Base-by-base conservation (phyloP, 2,797 vertebrate genomes). In the Falco biarmicus region DNA sequence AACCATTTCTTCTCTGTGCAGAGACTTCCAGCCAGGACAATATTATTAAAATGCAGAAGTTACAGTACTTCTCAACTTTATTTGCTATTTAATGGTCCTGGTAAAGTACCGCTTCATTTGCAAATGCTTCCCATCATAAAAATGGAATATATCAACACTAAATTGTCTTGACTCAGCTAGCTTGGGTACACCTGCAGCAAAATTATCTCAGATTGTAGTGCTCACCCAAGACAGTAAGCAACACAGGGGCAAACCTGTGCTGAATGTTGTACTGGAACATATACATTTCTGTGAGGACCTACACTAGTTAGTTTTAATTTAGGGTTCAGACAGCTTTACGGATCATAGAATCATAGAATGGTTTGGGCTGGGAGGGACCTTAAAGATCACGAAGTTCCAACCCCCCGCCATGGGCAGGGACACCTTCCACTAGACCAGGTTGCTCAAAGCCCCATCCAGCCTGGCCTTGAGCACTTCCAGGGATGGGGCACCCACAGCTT, bases 41-140 rank as follows among this genome's bases (percentile, higher is more conserved):
- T 76, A 74, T 82, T 81, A 70, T 79, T 87, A 95, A 95, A 95
- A 90, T 94, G 63, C 74, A 88, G 63, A 94, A 95, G 65, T 85
- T 91, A 65, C 18, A 85, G 57, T 51, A 54, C 28, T 95, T 84
- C 43, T 89, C 80, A 95, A 78, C 63, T 69, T 91, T 75, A 85
- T 93, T 92, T 95, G 70, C 80, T 65, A 74, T 60, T 92, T 74
- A 87, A 77, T 4, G 9, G 57, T 80, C 32, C 45, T 73, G 50
- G 70, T 87, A 64, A 95, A 88, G 63, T 71, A 64, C 43, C 66
- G 41, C 63, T 80, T 86, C 54, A 34, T 94, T 90, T 80, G 54
- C 59, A 95, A 91, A 77, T 82, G 65, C 16, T 91, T 90, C 54
- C 20, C 14, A 9, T 90, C 32, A 75, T 31, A 43, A 65, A 70